Evolutionary conservation across 2,888 invertebrate genomes (phyloP).

Genomic region (Abscondita cerata): DNA sequence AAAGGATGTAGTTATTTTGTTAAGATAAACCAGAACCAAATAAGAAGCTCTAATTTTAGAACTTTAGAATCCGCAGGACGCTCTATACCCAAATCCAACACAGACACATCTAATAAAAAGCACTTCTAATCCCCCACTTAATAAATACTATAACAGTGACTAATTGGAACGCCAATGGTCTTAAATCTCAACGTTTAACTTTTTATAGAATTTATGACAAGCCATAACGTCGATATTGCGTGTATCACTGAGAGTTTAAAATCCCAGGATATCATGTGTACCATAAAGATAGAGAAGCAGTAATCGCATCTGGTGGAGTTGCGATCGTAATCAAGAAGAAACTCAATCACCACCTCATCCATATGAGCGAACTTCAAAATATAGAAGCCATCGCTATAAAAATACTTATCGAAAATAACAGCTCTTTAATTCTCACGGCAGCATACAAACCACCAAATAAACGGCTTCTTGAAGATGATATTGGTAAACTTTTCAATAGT

Average conservation of each 20-base stretch:
- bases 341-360: background rate
- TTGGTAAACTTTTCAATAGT: background rate
- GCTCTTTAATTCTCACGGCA: too few species aligned
- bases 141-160: background rate
- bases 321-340: constrained; percentile 3
- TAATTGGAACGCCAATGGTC: background rate
- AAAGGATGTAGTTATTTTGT: constrained; percentile 1
- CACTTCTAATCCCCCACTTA: background rate
- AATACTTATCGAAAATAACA: background rate
- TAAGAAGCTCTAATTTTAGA: background rate
- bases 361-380: background rate
- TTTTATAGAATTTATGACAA: constrained; percentile 1
- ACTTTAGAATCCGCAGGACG: background rate
- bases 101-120: background rate
- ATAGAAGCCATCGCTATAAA: background rate
- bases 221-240: constrained; percentile 2
- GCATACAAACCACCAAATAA: background rate
- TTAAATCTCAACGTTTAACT: background rate
- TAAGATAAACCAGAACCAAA: background rate
- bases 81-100: background rate
- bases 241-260: background rate
- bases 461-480: background rate
- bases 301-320: constrained; percentile 3
- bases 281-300: background rate
- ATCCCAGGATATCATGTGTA: constrained; percentile 1